A percentile compares a stretch with the other conserved stretches of the same genome.
Conservation (phyloP, 2,797 vertebrate species). For the Notolepis coatsorum region DNA sequence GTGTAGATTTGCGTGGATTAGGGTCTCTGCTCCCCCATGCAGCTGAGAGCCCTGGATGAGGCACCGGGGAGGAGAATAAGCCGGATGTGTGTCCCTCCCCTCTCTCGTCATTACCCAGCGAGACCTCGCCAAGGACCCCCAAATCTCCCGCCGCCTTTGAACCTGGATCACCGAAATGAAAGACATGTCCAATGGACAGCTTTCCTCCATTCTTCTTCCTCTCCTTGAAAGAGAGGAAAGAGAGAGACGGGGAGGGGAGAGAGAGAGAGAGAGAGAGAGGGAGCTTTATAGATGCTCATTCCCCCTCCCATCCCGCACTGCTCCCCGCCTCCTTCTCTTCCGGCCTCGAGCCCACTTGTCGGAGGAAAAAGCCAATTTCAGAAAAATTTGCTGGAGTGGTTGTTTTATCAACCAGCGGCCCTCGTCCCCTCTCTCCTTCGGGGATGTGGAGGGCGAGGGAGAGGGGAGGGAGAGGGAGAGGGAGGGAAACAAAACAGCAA, state of each 20-base stretch:
- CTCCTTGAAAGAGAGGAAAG: conserved; percentile 67
- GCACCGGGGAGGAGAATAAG: conserved; percentile 67
- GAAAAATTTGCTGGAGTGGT: conserved; percentile 75
- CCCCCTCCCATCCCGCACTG: conserved; percentile 62
- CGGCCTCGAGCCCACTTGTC: conserved; percentile 83
- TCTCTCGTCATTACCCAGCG: conserved; percentile 77
- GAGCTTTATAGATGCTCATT: conserved; percentile 70
- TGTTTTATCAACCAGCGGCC: conserved; percentile 71
- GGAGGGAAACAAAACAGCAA: conserved; percentile 57
- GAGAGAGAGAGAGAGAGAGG: conserved; percentile 38
- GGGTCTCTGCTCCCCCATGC: conserved; percentile 45
- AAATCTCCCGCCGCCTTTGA: conserved; percentile 77
- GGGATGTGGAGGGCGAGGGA: conserved; percentile 46
- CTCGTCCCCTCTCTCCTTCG: conserved; percentile 60
- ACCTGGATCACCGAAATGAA: conserved; percentile 79
- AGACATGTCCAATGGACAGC: conserved; percentile 79
- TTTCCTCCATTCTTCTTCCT: conserved; percentile 79
- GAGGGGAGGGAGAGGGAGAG: conserved; percentile 62
- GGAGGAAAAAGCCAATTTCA: conserved; percentile 81
- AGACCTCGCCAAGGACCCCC: conserved; percentile 70
- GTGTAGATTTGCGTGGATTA: conserved; percentile 81
- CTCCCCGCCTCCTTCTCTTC: conserved; percentile 73
- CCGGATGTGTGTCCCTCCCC: conserved; percentile 77
- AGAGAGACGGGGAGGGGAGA: background rate
- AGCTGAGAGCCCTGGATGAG: conserved; percentile 61